Conservation (phyloP, 2,888 invertebrate species). For the Dryobota labecula region DNA sequence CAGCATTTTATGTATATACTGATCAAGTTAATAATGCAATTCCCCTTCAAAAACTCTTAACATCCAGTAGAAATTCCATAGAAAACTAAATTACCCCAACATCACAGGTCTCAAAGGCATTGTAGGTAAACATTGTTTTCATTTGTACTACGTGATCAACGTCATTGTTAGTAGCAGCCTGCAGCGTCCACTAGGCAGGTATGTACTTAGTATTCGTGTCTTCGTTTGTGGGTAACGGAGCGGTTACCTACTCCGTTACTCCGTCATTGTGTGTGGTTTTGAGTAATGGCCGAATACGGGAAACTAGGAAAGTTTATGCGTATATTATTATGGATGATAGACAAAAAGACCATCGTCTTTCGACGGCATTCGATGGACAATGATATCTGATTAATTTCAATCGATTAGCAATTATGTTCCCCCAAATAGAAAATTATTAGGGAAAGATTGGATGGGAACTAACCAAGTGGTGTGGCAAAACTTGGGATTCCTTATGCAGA, state of each 20-base stretch:
- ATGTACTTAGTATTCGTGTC: constrained; percentile 45
- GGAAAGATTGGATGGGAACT: neutral
- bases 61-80: neutral
- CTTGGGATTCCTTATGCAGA: neutral
- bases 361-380: neutral
- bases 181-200: constrained; percentile 6
- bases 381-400: neutral
- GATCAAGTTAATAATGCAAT: neutral
- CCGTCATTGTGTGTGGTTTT: constrained; percentile 23
- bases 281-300: constrained; percentile 12
- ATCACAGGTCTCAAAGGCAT: constrained; percentile 1
- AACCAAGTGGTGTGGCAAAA: neutral
- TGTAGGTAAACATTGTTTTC: constrained; percentile 20
- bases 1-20: neutral
- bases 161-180: constrained; percentile 13
- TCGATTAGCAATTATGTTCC: neutral
- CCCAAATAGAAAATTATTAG: neutral
- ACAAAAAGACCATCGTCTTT: neutral
- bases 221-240: constrained; percentile 32
- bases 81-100: neutral
- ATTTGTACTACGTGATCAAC: constrained; percentile 22
- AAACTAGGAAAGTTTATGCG: neutral
- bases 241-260: constrained; percentile 44
- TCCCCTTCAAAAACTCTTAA: neutral
- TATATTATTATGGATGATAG: neutral